A percentile compares a stretch with the other conserved stretches of the same genome.
phyloP scores from a whole-genome alignment of 2,888 invertebrate genomes.

The Atethmia centrago region DNA sequence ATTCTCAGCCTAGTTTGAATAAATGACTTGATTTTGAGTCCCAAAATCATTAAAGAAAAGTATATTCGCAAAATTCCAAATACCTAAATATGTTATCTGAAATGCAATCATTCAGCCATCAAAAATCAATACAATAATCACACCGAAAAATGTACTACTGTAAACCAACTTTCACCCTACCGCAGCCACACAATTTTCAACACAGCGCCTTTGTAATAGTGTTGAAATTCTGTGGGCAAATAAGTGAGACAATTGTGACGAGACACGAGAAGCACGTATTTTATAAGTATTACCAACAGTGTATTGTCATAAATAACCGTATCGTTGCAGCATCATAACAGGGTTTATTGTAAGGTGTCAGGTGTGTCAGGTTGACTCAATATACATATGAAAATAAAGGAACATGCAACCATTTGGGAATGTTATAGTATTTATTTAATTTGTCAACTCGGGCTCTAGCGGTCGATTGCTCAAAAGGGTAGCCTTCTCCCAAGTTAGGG shows the following conservation, averaged over 20 bases:
- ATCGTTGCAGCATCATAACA: slow-evolving; percentile 55
- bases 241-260: slow-evolving; percentile 40
- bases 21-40: too few relatives aligned
- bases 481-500: neutral
- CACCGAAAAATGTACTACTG: slow-evolving; percentile 14
- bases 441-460: neutral
- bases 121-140: slow-evolving; percentile 29
- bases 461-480: neutral
- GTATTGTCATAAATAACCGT: slow-evolving; percentile 64
- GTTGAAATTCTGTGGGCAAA: slow-evolving; percentile 74
- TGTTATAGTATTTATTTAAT: neutral
- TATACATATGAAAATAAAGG: slow-evolving; percentile 20
- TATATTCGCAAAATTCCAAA: neutral
- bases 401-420: neutral
- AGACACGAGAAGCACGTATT: slow-evolving; percentile 73
- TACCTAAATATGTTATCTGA: neutral
- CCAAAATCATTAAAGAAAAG: neutral
- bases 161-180: slow-evolving; percentile 52
- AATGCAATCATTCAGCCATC: slow-evolving; percentile 6
- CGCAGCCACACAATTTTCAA: slow-evolving; percentile 65
- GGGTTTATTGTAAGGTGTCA: slow-evolving; percentile 38
- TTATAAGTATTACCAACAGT: slow-evolving; percentile 47
- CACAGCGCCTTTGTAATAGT: slow-evolving; percentile 64
- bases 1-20: too few relatives aligned
- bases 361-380: slow-evolving; percentile 4